A percentile compares a stretch with the other conserved stretches of the same genome.
phyloP scores from a whole-genome alignment of 1,140 invertebrate species.

The Drosophila yakuba region DNA sequence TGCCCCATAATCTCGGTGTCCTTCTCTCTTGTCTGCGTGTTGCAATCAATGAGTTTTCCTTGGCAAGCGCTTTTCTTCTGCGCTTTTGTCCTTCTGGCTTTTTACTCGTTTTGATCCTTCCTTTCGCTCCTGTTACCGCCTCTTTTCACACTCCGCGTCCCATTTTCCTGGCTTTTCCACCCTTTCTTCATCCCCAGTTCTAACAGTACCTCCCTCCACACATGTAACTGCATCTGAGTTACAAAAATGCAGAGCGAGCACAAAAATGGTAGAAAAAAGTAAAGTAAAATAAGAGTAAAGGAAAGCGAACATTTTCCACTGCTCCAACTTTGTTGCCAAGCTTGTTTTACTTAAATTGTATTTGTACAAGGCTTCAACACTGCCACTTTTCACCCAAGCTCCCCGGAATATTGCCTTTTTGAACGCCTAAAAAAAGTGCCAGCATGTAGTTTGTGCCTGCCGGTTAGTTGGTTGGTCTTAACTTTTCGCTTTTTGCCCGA shows the following conservation, averaged over 20 bases:
- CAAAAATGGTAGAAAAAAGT: slow-evolving; percentile 9
- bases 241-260: slow-evolving; percentile 38
- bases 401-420: slow-evolving; percentile 12
- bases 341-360: slow-evolving; percentile 73
- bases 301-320: slow-evolving; percentile 34
- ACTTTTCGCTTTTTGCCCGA: slow-evolving; percentile 1
- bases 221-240: slow-evolving; percentile 41
- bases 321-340: slow-evolving; percentile 67
- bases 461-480: slow-evolving; percentile 23
- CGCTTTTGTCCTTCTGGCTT: slow-evolving; percentile 24
- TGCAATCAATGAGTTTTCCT: slow-evolving; percentile 67
- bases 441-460: slow-evolving; percentile 29
- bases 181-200: too few relatives aligned
- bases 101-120: slow-evolving; percentile 23
- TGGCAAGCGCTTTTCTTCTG: slow-evolving; percentile 30
- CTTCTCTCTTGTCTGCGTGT: slow-evolving; percentile 40
- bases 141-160: not conserved
- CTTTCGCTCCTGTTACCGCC: slow-evolving; percentile 6
- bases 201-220: not conserved
- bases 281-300: not conserved
- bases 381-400: slow-evolving; percentile 28
- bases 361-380: slow-evolving; percentile 45
- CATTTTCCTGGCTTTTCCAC: not conserved
- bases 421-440: slow-evolving; percentile 37
- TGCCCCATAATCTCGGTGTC: slow-evolving; percentile 17